Base-by-base conservation (phyloP, 2,113 vertebrate species). In the Brachyhypopomus occidentalis region DNA sequence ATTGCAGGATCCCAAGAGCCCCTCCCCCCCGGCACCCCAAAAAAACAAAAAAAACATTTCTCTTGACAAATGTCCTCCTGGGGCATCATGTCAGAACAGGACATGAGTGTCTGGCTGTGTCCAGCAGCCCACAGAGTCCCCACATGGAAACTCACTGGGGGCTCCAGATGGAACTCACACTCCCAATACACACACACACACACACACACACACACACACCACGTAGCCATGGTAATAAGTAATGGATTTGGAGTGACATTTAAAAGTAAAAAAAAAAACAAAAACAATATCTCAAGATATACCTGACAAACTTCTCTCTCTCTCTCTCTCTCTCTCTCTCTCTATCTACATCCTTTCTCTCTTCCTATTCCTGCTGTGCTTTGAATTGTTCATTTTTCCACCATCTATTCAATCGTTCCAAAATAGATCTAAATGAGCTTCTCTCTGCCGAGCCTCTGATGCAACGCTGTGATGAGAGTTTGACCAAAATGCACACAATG, bases 381-480 rank as follows among this genome's bases (percentile, higher is more conserved):
- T 73, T 80, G 73, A 72, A 78, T 81, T 84, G 19, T 8, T 48
- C 64, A 80, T 56, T 73, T 79, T 79, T 75, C 64, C 63, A 79
- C 48, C n/a, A 58, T 80, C 71, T 80, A 77, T 81, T 78, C 69
- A 60, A 23, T 73, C 23, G 20, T 72, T 84, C 69, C 63, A 80
- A 83, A 86, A 83, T 81, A 80, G 83, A 80, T 84, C 78, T 84
- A 80, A 83, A 84, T 30, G 64, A 73, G 56, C 62, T 81, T 69
- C 86, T 88, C 80, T 80, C 82, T 77, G 85, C 84, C 83, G 87
- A 72, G 55, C 14, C 83, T 83, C 87, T 92, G 88, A 94, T 81
- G 88, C 89, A 91, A 92, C 80, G 72, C 72, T 72, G 72, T 77
- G 88, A 83, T 86, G 83, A 90, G 84, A 87, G 86, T 90, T 92